A percentile compares a stretch with the other conserved stretches of the same genome.
These are phyloP conservation scores for Muntiacus muntjak DNA, from an alignment of 2,113 vertebrate species.

Conservation along the genomic window DNA sequence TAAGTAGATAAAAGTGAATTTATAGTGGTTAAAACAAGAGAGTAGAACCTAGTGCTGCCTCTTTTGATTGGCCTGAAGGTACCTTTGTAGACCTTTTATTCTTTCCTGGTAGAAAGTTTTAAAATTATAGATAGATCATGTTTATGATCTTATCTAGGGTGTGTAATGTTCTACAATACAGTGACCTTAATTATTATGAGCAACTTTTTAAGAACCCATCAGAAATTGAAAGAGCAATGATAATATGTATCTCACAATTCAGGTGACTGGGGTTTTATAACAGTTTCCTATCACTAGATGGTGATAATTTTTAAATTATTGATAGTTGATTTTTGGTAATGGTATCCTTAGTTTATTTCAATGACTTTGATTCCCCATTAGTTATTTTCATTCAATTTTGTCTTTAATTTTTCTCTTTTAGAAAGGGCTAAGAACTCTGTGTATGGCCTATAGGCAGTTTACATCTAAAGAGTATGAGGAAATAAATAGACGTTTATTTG, in stretches of 20 bases:
- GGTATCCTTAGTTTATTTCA: background rate
- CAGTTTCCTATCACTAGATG: background rate
- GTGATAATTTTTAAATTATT: constrained; percentile 20
- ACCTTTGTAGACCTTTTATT: background rate
- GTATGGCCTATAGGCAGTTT: constrained; percentile 92
- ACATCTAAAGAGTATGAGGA: constrained; percentile 89
- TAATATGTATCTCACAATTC: background rate
- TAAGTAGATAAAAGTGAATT: background rate
- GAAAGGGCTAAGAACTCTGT: constrained; percentile 97
- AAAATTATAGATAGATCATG: background rate
- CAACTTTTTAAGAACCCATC: background rate
- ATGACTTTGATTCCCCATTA: background rate
- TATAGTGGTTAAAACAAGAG: background rate
- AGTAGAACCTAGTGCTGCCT: background rate
- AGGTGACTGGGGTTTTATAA: background rate
- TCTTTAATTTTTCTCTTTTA: constrained; percentile 65
- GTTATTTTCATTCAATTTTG: constrained; percentile 12
- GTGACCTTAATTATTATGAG: background rate
- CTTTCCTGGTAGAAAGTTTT: background rate
- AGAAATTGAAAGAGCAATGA: background rate
- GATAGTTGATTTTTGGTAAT: background rate
- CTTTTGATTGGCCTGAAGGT: background rate
- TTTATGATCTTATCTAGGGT: background rate
- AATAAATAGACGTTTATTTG: constrained; percentile 85
- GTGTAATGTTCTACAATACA: background rate